Evolutionary conservation across 2,797 vertebrate genomes (phyloP).

Genomic region (Etheostoma nigrum): DNA sequence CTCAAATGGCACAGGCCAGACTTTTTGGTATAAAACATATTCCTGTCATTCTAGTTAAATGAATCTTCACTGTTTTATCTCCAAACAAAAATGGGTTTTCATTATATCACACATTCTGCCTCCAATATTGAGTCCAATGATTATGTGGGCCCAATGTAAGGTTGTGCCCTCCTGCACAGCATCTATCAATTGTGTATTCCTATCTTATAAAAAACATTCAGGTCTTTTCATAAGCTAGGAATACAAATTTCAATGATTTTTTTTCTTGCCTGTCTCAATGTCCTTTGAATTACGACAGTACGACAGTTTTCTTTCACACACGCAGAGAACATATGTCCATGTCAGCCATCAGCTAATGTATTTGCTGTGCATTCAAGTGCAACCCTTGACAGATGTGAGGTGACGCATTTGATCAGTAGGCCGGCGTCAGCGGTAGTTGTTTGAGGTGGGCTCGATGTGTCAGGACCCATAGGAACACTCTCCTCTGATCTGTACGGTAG

Average conservation of each 20-base stretch:
- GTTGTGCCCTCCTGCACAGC: background rate
- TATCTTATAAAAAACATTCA: background rate
- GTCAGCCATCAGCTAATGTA: conserved; percentile 1
- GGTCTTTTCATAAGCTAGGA: background rate
- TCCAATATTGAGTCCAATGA: background rate
- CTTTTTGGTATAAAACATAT: no score
- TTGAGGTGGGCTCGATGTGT: conserved; percentile 22
- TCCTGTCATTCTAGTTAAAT: background rate
- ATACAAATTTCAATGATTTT: no score
- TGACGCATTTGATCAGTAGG: conserved; percentile 6
- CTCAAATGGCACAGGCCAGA: no score
- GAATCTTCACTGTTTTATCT: background rate
- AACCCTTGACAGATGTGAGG: background rate
- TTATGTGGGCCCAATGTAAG: background rate
- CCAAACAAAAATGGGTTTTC: background rate
- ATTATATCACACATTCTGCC: background rate
- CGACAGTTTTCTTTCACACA: background rate
- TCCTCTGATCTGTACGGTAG: background rate
- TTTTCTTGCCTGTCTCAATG: background rate
- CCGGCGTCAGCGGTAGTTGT: background rate
- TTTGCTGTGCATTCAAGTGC: background rate
- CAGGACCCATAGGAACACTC: conserved; percentile 14
- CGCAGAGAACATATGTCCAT: background rate
- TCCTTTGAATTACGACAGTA: conserved; percentile 1
- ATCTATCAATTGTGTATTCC: background rate